phyloP scores from a whole-genome alignment of 2,888 invertebrate species.

The Oxytorus armatus region DNA sequence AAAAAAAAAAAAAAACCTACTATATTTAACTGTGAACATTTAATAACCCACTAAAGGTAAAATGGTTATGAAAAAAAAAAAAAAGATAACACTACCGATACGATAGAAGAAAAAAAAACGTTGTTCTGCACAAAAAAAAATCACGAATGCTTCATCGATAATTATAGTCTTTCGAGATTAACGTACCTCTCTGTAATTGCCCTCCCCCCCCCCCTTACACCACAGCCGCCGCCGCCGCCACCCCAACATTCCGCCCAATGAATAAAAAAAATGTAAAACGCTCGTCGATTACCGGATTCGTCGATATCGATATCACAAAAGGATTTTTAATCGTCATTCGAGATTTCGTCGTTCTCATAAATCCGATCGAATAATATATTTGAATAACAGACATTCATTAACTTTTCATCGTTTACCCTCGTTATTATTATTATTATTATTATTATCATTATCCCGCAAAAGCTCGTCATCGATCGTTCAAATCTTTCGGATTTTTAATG shows the following conservation, averaged over 20 bases:
- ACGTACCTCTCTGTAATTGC: slow-evolving; percentile 65
- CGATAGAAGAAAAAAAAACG: slow-evolving; percentile 73
- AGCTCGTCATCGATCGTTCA: slow-evolving; percentile 54
- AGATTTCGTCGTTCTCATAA: slow-evolving; percentile 46
- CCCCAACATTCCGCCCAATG: slow-evolving; percentile 44
- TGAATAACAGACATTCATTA: slow-evolving; percentile 2
- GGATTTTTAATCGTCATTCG: slow-evolving; percentile 47
- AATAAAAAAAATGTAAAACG: slow-evolving; percentile 37
- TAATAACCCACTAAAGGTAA: slow-evolving; percentile 75
- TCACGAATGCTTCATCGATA: slow-evolving; percentile 80
- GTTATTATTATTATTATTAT: slow-evolving; percentile 29
- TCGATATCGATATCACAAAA: slow-evolving; percentile 46
- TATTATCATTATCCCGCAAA: slow-evolving; percentile 27
- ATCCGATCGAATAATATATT: slow-evolving; percentile 43
- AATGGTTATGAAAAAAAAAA: slow-evolving; percentile 65
- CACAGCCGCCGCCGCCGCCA: slow-evolving; percentile 19
- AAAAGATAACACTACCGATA: slow-evolving; percentile 74
- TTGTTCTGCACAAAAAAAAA: slow-evolving; percentile 80
- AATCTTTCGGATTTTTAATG: slow-evolving; percentile 50
- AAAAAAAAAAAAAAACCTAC: slow-evolving; percentile 65
- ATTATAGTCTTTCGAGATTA: slow-evolving; percentile 76
- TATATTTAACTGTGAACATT: slow-evolving; percentile 81
- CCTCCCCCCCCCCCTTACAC: slow-evolving; percentile 52
- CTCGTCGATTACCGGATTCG: slow-evolving; percentile 55
- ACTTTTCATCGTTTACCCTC: background rate